Evolutionary conservation across 2,888 invertebrate genomes (phyloP), one percentile per base, ranked within the genome.

Genomic region (Serripes groenlandicus): DNA sequence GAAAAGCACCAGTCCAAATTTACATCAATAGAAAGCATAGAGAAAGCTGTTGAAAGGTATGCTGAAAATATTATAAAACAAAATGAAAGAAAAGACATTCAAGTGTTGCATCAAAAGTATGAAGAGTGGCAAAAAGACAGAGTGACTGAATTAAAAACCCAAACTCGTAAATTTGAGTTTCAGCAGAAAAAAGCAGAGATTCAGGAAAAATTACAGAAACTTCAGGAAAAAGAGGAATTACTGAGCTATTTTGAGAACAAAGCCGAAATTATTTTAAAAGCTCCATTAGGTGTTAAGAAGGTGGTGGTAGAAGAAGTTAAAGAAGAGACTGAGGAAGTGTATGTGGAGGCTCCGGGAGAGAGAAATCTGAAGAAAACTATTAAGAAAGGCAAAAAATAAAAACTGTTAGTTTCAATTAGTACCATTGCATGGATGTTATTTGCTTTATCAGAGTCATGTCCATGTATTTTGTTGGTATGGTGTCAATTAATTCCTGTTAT

Each of bases 181-280:
- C 32, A 77, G 23, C 28, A 86, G 30, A 90, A 88, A 56, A 75
- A 86, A 42, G 80, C 81, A 54, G 91, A 88, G 74, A 90, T 92
- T 37, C 79, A 88, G 71, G 35, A 74, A 21, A 90, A 90, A 78
- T 66, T 93, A n/a, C 76, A 85, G 49, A 87, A 88, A 18, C 49
- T 93, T n/a, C 90, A 91, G 64, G 88, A 91, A 74, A 91, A 90
- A 49, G 93, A 94, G 78, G 92, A 94, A 71, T 62, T 92, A 49
- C 74, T 93, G 62, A 82, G 89, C 4, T 93, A 89, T 75, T 93
- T 92, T 85, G 92, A 92, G 35, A 71, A 89, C 58, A 64, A 88
- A 62, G 87, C 90, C 32, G 75, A 91, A 70, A 88, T 94, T 7
- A 11, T 18, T 26, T 34, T 42, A 11, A 21, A 42, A 18, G 18